phyloP scores from a whole-genome alignment of 23 tunicate species.

The Ciona savignyi region DNA sequence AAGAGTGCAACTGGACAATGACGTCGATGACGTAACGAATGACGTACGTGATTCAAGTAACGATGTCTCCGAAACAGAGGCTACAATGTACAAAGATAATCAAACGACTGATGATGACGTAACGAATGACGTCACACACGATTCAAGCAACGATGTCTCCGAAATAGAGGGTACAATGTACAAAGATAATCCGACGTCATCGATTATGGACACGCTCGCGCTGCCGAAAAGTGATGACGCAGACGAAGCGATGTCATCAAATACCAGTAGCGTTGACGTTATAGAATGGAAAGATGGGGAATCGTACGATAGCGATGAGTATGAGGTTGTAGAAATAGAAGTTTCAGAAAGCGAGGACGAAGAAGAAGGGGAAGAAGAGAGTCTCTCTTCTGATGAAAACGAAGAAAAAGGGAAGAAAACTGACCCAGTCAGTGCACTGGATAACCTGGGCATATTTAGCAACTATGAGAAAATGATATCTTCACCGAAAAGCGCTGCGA shows the following conservation, averaged over 20 bases:
- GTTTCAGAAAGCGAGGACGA: conserved; percentile 29
- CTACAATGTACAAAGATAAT: not conserved
- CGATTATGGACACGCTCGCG: not conserved
- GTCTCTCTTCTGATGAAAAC: not conserved
- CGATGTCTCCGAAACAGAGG: not conserved
- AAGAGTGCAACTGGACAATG: not conserved
- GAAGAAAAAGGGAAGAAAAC: not conserved
- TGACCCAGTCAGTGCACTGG: conserved; percentile 12
- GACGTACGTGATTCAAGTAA: not conserved
- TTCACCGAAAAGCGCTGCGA: not conserved
- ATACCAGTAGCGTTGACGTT: conserved; percentile 25
- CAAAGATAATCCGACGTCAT: conserved; percentile 1
- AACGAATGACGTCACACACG: not conserved
- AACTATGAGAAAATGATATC: not conserved
- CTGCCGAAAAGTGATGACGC: not conserved
- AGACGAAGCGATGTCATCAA: conserved; percentile 8
- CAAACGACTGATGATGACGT: too few relatives aligned
- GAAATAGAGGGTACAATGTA: conserved; percentile 1
- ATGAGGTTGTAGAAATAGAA: conserved; percentile 79
- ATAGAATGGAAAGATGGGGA: conserved; percentile 75
- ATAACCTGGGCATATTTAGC: conserved; percentile 4
- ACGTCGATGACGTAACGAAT: not conserved
- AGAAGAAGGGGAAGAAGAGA: not conserved
- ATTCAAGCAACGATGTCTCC: not conserved
- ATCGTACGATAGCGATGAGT: conserved; percentile 87